These are phyloP conservation scores for Tillus elongatus DNA, from an alignment of 2,888 invertebrate genomes.

Conservation along the genomic window DNA sequence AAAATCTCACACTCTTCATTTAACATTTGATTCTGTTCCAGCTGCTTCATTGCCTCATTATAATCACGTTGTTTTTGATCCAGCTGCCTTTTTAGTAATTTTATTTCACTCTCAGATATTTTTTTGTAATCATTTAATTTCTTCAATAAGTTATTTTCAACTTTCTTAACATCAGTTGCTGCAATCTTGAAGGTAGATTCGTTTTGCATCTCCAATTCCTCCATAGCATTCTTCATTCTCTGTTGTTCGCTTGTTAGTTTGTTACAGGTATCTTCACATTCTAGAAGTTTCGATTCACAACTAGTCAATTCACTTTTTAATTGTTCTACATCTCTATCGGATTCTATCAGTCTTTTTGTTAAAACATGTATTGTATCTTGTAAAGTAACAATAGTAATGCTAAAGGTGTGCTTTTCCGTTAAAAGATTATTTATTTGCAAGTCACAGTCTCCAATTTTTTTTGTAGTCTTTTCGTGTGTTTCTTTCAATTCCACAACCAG, in stretches of 20 bases:
- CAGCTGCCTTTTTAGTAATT: conserved; percentile 14
- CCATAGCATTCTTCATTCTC: conserved; percentile 25
- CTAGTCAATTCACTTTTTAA: conserved; percentile 40
- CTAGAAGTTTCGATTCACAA: conserved; percentile 32
- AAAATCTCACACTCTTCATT: conserved; percentile 22
- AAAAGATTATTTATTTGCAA: conserved; percentile 42
- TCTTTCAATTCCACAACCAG: conserved; percentile 22
- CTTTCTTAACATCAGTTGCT: conserved; percentile 26
- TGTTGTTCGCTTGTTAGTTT: conserved; percentile 29
- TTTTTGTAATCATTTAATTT: conserved; percentile 26
- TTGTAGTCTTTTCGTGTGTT: conserved; percentile 11
- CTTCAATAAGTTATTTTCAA: conserved; percentile 28
- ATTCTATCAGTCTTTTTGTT: conserved; percentile 48
- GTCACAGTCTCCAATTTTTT: conserved; percentile 29
- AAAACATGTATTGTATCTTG: conserved; percentile 52
- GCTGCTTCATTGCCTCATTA: conserved; percentile 23
- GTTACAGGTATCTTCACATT: conserved; percentile 32
- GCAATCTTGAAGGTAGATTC: conserved; percentile 30
- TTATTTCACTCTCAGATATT: conserved; percentile 17
- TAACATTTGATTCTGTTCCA: conserved; percentile 23
- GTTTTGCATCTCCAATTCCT: conserved; percentile 34
- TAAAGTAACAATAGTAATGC: conserved; percentile 51
- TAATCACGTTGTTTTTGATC: conserved; percentile 21
- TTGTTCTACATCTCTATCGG: conserved; percentile 51
- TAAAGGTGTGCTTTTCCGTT: conserved; percentile 49